Evolutionary conservation across 2,888 invertebrate species (phyloP).

Genomic region (Athalia rosae): DNA sequence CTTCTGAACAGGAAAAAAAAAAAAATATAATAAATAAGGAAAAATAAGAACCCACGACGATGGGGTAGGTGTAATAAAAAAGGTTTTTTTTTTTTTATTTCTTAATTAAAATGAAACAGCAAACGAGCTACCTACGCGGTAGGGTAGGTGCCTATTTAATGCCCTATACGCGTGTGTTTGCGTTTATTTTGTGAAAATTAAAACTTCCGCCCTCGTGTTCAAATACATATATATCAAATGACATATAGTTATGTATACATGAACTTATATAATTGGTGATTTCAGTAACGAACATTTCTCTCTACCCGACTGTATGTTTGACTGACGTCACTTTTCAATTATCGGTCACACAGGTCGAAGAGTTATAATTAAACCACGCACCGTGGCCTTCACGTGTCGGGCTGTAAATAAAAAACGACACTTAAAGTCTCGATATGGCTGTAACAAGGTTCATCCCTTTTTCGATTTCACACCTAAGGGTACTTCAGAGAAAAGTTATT

Average conservation of each 20-base stretch:
- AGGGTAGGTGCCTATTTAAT: too few species aligned
- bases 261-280: too few species aligned
- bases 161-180: not conserved
- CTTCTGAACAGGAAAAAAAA: not conserved
- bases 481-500: too few species aligned
- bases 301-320: not conserved
- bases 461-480: too few species aligned
- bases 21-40: not conserved
- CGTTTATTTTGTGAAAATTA: slow-evolving; percentile 20
- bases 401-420: not conserved
- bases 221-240: too few species aligned
- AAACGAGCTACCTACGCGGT: slow-evolving; percentile 23
- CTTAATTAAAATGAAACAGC: slow-evolving; percentile 35
- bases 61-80: not conserved
- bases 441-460: not conserved
- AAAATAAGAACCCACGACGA: slow-evolving; percentile 4
- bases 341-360: slow-evolving; percentile 14
- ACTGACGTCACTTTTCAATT: slow-evolving; percentile 12
- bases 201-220: not conserved
- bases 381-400: not conserved
- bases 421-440: not conserved
- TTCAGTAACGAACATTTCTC: too few species aligned
- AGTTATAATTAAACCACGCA: slow-evolving; percentile 20
- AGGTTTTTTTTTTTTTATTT: slow-evolving; percentile 35
- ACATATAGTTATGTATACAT: too few species aligned